Percentiles rank a stretch among this genome's conserved stretches.
These are phyloP conservation scores for Todus mexicanus DNA, from an alignment of 2,797 vertebrate species.

Conservation along the genomic window DNA sequence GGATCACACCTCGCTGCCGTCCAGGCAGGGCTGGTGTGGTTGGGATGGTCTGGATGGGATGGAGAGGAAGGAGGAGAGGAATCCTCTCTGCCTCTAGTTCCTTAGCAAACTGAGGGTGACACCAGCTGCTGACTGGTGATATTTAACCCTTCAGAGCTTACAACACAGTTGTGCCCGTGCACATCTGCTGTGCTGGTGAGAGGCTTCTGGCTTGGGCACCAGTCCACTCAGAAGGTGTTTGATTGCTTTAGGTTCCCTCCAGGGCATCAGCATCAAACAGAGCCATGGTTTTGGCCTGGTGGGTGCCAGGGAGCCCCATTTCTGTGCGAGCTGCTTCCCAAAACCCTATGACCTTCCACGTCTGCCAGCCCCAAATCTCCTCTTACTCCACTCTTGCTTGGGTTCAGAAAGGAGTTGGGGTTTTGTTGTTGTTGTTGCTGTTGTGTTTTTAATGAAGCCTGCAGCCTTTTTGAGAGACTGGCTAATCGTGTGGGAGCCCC, in stretches of 20 bases:
- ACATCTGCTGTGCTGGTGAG: background rate
- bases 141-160: background rate
- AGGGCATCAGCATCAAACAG: background rate
- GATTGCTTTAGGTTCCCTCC: background rate
- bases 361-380: background rate
- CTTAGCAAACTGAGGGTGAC: background rate
- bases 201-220: background rate
- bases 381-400: background rate
- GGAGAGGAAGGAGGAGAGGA: background rate
- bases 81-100: background rate
- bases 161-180: accelerated
- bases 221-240: background rate
- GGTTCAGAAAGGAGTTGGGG: background rate
- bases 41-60: background rate
- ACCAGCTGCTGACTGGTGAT: background rate
- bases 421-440: background rate
- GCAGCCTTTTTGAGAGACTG: background rate
- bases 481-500: background rate
- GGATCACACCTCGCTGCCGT: background rate
- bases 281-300: background rate
- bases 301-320: accelerated
- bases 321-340: background rate
- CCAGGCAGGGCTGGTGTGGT: background rate
- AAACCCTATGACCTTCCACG: background rate
- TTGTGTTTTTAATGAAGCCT: background rate